A percentile compares a stretch with the other conserved stretches of the same genome.
Evolutionary conservation across 2,797 vertebrate species (phyloP).

Genomic region (Tadarida brasiliensis): DNA sequence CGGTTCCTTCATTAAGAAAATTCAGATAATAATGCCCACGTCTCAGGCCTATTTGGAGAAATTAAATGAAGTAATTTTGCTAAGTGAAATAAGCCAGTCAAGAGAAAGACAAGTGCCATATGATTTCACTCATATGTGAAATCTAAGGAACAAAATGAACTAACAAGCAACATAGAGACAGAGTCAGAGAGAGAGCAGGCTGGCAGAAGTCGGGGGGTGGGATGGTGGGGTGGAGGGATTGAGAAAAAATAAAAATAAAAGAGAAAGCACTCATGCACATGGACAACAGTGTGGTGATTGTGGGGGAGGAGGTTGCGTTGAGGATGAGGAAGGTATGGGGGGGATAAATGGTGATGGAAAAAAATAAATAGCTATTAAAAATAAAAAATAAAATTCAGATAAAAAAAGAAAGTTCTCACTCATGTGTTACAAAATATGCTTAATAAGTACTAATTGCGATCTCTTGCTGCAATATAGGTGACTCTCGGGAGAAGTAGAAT

Average conservation of each 20-base stretch:
- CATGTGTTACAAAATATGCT: slow-evolving; percentile 22
- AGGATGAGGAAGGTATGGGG: neutral
- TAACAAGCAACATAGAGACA: neutral
- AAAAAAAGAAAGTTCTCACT: neutral
- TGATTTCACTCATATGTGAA: neutral
- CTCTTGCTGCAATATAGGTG: slow-evolving; percentile 6
- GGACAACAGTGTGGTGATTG: neutral
- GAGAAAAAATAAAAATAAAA: neutral
- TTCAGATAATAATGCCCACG: neutral
- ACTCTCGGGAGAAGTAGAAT: neutral
- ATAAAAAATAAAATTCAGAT: neutral
- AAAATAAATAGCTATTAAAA: neutral
- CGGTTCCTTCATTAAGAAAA: slow-evolving; percentile 9
- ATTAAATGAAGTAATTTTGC: slow-evolving; percentile 11
- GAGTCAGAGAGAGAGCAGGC: neutral
- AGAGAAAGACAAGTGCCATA: neutral
- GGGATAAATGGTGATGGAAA: neutral
- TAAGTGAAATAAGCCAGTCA: neutral
- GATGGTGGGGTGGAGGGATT: neutral
- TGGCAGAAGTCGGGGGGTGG: neutral
- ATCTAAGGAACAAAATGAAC: neutral
- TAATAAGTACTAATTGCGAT: neutral
- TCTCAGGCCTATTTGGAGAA: neutral
- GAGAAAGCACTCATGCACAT: neutral
- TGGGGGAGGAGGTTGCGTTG: neutral